Base-by-base conservation (phyloP, 2,888 invertebrate genomes). In the Drosophila ezoana region DNA sequence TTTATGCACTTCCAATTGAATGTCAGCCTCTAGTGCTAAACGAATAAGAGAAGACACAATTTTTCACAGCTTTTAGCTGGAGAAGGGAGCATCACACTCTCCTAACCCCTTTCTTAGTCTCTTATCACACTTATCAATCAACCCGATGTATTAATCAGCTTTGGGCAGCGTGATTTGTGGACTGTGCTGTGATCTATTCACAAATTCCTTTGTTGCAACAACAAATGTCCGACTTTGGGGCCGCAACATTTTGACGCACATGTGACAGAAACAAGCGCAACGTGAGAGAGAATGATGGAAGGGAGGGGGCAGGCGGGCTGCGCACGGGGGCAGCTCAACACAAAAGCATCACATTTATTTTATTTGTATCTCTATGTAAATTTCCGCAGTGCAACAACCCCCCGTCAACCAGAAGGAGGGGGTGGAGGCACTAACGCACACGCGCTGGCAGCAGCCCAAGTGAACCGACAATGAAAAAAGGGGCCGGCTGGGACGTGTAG, bases 311-410 rank as follows among this genome's bases (percentile, higher is more conserved):
- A n/a, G 32, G 20, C 8, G 33, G 35, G 40, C 23, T n/a, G n/a
- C n/a, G n/a, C n/a, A n/a, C n/a, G n/a, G n/a, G n/a, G n/a, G n/a
- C n/a, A n/a, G 56, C 23, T 16, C 44, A 33, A 49, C 40, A 75
- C 59, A 70, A 70, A 61, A 64, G 58, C 59, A 37, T 35, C 10
- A 49, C 58, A 45, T 71, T 57, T 69, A 63, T 69, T 65, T 71
- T 57, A 60, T 56, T 14, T 14, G 1, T 20, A 45, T 54, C 32
- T 54, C 53, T 73, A 73, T 83, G 81, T 69, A 84, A 84, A 78
- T 86, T 70, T 78, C 53, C 62, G 72, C 75, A 76, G 66, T 83
- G 59, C 69, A 73, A 73, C 74, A 73, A 73, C 47, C 56, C 61
- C 16, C 43, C 14, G 33, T 37, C 37, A 56, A 28, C 51, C 60